These are phyloP conservation scores for Chrysomela aeneicollis DNA, from an alignment of 2,888 invertebrate genomes.

Conservation along the genomic window DNA sequence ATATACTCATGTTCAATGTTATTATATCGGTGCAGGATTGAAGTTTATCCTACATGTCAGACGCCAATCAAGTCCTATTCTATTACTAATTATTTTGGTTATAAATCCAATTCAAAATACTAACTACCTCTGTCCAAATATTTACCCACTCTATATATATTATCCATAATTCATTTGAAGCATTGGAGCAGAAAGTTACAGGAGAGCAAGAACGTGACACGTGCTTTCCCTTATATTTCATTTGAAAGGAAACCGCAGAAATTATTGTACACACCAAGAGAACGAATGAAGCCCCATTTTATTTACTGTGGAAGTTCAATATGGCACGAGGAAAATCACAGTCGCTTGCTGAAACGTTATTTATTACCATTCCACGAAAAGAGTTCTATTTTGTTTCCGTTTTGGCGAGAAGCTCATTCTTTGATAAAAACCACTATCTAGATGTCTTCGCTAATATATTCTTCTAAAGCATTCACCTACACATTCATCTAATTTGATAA, in stretches of 20 bases:
- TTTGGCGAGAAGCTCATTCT: not conserved
- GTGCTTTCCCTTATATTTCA: slow-evolving; percentile 17
- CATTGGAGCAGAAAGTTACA: not conserved
- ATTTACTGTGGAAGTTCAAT: slow-evolving; percentile 46
- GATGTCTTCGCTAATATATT: no score
- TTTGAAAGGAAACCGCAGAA: slow-evolving; percentile 19
- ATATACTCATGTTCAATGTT: no score
- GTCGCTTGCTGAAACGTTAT: slow-evolving; percentile 42
- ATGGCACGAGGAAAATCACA: slow-evolving; percentile 44
- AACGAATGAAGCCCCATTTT: slow-evolving; percentile 36
- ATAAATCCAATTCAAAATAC: no score
- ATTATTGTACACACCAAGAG: slow-evolving; percentile 12
- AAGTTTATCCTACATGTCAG: no score
- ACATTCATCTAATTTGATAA: no score
- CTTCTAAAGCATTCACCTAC: no score
- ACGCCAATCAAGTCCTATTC: no score
- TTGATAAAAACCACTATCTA: not conserved
- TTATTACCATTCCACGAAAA: slow-evolving; percentile 40
- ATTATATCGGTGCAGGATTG: no score
- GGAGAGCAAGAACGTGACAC: slow-evolving; percentile 7
- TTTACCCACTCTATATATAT: not conserved
- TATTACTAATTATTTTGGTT: no score
- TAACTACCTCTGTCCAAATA: no score
- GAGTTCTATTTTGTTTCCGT: slow-evolving; percentile 38
- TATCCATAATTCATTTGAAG: not conserved